phyloP scores from a whole-genome alignment of 2,797 vertebrate species.

The Chanos chanos region DNA sequence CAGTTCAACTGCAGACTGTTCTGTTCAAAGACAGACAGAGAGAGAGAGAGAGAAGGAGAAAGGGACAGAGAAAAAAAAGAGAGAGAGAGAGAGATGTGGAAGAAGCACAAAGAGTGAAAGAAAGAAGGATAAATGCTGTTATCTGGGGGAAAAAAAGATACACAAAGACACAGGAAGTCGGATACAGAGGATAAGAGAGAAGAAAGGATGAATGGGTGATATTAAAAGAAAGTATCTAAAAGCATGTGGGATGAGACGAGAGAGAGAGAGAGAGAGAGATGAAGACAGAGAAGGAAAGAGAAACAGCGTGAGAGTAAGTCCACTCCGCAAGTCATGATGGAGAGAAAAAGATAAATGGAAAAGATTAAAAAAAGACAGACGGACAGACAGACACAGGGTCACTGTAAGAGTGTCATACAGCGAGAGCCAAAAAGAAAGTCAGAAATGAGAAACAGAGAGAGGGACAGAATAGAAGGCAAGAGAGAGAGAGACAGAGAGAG shows the following conservation, averaged over 20 bases:
- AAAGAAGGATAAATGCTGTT: slow-evolving; percentile 4
- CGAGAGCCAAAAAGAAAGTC: not conserved
- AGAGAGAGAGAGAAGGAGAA: slow-evolving; percentile 1
- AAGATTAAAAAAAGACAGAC: not conserved
- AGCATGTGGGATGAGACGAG: not conserved
- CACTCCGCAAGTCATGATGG: too few relatives aligned
- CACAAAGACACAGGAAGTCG: slow-evolving; percentile 8
- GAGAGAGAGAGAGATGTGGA: not conserved
- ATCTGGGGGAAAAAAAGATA: not conserved
- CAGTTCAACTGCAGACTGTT: not conserved
- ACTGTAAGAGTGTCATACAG: not conserved
- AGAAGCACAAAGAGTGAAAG: not conserved
- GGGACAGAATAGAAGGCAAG: not conserved
- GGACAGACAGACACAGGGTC: not conserved
- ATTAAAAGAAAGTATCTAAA: not conserved
- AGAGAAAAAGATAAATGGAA: not conserved
- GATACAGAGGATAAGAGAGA: not conserved
- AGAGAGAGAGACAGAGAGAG: slow-evolving; percentile 21
- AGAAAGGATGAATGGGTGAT: not conserved
- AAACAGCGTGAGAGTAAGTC: too few relatives aligned
- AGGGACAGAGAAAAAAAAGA: slow-evolving; percentile 2
- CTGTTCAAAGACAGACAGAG: not conserved
- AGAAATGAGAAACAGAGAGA: not conserved
- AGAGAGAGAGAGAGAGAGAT: not conserved
- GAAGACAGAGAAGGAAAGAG: not conserved